A percentile compares a stretch with the other conserved stretches of the same genome.
Evolutionary conservation across 2,113 vertebrate genomes (phyloP).

Genomic region (Lethenteron reissneri): DNA sequence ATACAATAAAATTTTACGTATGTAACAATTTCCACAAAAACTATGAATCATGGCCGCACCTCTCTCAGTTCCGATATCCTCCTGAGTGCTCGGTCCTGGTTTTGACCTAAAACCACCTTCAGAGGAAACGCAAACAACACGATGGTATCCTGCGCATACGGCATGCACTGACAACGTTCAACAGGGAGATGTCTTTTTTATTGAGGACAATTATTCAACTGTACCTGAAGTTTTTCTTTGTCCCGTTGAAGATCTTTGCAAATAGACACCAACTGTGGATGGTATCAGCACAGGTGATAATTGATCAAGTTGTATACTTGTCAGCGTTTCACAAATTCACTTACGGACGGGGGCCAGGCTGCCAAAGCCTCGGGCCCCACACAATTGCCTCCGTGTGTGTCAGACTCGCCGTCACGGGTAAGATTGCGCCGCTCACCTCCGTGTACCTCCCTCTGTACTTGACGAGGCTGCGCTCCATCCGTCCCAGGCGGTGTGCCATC

Average conservation of each 20-base stretch:
- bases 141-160: not conserved
- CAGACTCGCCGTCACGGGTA: not conserved
- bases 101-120: slow-evolving; percentile 71
- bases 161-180: not conserved
- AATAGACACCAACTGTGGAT: slow-evolving; percentile 45
- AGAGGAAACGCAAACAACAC: not conserved
- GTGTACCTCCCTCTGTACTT: slow-evolving; percentile 66
- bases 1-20: not conserved
- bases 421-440: slow-evolving; percentile 34
- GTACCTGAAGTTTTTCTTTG: slow-evolving; percentile 84
- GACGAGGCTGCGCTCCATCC: slow-evolving; percentile 47
- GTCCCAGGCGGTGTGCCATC: slow-evolving; percentile 37
- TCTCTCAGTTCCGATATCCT: slow-evolving; percentile 78
- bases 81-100: slow-evolving; percentile 81
- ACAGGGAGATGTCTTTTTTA: not conserved
- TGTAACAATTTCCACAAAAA: not conserved
- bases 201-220: not conserved
- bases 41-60: slow-evolving; percentile 23
- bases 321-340: not conserved
- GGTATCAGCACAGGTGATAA: not conserved
- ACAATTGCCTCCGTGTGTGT: not conserved
- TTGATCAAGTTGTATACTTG: not conserved
- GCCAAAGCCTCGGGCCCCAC: not conserved
- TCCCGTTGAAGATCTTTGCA: slow-evolving; percentile 60
- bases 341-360: not conserved